Conservation (phyloP, 2,113 vertebrate genomes). For the Sarotherodon lohbergeri region DNA sequence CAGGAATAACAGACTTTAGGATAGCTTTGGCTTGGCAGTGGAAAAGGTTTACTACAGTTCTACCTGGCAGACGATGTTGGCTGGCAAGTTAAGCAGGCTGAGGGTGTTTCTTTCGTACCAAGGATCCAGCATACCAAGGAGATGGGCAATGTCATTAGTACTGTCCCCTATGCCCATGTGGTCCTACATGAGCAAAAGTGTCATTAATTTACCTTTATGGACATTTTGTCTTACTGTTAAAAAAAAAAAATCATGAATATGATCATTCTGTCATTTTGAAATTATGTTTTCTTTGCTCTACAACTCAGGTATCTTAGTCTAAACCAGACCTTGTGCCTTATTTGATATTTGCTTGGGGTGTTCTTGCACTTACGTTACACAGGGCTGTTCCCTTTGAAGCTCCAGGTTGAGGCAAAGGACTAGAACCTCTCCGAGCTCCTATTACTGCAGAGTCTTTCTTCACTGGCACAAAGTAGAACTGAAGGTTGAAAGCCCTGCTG, state of each 20-base stretch:
- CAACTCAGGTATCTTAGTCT: background rate
- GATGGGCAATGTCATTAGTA: constrained; percentile 89
- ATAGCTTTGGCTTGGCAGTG: background rate
- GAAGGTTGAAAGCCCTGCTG: constrained; percentile 85
- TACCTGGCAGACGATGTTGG: constrained; percentile 88
- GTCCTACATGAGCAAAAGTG: constrained; percentile 42
- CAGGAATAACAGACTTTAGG: background rate
- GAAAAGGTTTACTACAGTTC: background rate
- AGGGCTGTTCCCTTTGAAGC: constrained; percentile 16
- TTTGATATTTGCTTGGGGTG: background rate
- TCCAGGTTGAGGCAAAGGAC: background rate
- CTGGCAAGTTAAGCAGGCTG: constrained; percentile 84
- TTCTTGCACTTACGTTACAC: constrained; percentile 36
- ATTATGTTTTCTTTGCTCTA: background rate
- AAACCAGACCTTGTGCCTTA: background rate
- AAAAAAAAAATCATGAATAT: background rate
- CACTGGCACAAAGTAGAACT: constrained; percentile 89
- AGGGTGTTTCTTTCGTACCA: constrained; percentile 95
- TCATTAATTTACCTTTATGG: background rate
- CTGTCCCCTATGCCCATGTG: constrained; percentile 68
- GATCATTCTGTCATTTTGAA: background rate
- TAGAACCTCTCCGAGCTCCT: constrained; percentile 4
- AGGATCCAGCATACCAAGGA: constrained; percentile 93
- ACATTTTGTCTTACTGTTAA: background rate
- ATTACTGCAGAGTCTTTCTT: constrained; percentile 68